Conservation (phyloP, 2,888 invertebrate genomes). For the Eupeodes latifasciatus region DNA sequence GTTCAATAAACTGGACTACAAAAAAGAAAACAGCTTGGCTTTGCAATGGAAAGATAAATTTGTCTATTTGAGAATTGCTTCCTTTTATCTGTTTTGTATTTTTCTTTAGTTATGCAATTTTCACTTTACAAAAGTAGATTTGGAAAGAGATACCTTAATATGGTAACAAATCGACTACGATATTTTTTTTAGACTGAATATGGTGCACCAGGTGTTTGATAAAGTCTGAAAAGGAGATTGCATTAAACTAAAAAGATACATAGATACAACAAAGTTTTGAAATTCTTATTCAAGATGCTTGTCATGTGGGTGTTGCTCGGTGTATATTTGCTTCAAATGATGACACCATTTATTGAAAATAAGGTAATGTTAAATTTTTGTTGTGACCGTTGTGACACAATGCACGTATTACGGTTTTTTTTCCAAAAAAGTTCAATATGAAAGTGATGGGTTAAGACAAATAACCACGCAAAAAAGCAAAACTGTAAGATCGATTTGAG, state of each 20-base stretch:
- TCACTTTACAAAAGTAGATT: neutral
- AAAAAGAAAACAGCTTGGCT: constrained; percentile 1
- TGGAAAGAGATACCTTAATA: neutral
- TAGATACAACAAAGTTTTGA: neutral
- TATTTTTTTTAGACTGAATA: neutral
- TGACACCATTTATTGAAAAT: neutral
- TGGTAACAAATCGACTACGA: neutral
- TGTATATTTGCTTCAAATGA: neutral
- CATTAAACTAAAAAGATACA: neutral
- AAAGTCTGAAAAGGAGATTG: neutral
- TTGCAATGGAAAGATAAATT: neutral
- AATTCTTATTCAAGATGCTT: neutral
- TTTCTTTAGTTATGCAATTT: neutral
- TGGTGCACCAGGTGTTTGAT: constrained; percentile 5
- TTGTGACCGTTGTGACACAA: neutral
- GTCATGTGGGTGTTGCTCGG: neutral
- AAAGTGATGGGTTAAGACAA: too few relatives aligned
- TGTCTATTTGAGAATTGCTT: neutral
- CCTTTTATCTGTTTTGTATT: neutral
- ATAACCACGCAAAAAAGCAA: too few relatives aligned
- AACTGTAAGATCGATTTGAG: too few relatives aligned
- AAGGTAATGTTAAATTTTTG: neutral
- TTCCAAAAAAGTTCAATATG: too few relatives aligned
- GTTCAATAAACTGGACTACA: constrained; percentile 2
- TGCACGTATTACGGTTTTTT: too few relatives aligned